phyloP scores from a whole-genome alignment of 2,888 invertebrate species.

The Sinelater perroti region DNA sequence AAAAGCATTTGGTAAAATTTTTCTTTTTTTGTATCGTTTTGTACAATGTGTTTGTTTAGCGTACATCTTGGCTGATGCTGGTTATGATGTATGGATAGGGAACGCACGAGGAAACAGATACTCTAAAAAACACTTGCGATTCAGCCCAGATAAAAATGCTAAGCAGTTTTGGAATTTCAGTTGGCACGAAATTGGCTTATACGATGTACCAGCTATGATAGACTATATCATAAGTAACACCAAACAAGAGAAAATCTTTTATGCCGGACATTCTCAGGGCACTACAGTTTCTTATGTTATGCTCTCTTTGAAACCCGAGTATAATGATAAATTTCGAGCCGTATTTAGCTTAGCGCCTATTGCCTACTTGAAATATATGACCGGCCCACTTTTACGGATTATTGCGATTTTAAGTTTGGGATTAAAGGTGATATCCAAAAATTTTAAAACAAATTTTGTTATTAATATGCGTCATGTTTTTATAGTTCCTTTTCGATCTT shows the following conservation, averaged over 20 bases:
- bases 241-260: background rate
- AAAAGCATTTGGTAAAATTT: constrained; percentile 57
- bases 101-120: constrained; percentile 70
- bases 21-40: background rate
- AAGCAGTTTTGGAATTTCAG: too few species aligned
- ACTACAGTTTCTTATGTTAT: too few species aligned
- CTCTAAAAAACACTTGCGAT: constrained; percentile 60
- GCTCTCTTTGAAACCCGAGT: constrained; percentile 63
- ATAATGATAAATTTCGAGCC: constrained; percentile 64
- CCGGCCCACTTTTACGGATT: background rate
- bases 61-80: constrained; percentile 60
- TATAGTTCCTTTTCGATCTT: background rate
- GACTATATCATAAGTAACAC: constrained; percentile 46
- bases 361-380: constrained; percentile 45
- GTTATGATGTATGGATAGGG: constrained; percentile 67
- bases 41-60: constrained; percentile 38
- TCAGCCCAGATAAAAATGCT: background rate
- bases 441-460: background rate
- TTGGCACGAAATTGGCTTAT: background rate
- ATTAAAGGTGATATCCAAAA: background rate
- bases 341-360: constrained; percentile 68
- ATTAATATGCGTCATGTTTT: background rate
- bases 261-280: constrained; percentile 67
- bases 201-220: background rate
- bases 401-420: background rate